Percentiles rank a stretch among this genome's conserved stretches.
Evolutionary conservation across 1,140 invertebrate genomes (phyloP).

Genomic region (Druon quercuslanigerum): DNA sequence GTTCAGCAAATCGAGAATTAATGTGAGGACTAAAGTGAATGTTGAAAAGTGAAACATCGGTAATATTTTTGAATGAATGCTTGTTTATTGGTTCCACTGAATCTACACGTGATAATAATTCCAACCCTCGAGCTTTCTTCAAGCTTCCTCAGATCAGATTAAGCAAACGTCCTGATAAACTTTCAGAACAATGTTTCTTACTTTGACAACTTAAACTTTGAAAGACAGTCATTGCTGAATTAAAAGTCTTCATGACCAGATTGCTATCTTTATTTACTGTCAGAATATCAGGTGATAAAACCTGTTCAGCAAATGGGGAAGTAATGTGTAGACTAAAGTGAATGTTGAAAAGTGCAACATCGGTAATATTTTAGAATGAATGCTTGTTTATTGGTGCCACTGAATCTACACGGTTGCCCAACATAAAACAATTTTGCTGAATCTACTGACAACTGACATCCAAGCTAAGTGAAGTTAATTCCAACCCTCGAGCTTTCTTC

Average conservation of each 20-base stretch:
- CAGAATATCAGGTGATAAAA: neutral
- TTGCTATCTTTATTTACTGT: neutral
- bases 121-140: too few species aligned
- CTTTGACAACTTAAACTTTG: too few species aligned
- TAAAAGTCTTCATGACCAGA: neutral
- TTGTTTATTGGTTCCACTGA: too few species aligned
- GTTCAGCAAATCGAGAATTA: too few species aligned
- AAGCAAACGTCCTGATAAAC: too few species aligned
- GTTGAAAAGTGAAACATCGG: too few species aligned
- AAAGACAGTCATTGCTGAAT: too few species aligned
- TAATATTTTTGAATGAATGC: too few species aligned
- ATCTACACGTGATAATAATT: too few species aligned
- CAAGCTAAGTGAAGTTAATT: neutral
- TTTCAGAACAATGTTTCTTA: too few species aligned
- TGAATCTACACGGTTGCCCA: constrained; percentile 7
- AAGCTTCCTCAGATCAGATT: too few species aligned
- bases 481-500: neutral
- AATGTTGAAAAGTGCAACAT: neutral
- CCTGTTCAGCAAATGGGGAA: neutral
- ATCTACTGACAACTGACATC: constrained; percentile 1
- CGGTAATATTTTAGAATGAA: constrained; percentile 44
- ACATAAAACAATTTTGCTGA: constrained; percentile 11
- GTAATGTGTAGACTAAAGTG: neutral
- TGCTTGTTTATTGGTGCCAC: constrained; percentile 2
- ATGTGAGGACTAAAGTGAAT: too few species aligned